phyloP scores from a whole-genome alignment of 2,113 vertebrate genomes.

The Aspidoscelis tigris region DNA sequence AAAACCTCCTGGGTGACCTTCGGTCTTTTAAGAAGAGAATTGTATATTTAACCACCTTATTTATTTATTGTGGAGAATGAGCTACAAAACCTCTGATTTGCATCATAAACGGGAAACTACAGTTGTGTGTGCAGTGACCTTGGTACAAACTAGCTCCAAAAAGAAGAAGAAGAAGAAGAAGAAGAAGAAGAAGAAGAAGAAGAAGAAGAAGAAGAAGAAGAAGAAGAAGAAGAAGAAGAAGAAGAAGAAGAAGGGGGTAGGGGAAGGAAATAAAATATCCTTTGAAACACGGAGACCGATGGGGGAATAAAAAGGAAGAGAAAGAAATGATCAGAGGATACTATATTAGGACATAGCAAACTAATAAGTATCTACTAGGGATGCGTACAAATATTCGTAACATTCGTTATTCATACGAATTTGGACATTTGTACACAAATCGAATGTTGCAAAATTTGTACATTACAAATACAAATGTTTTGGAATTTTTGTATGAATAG shows the following conservation, averaged over 20 bases:
- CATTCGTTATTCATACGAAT: no score
- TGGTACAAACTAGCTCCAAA: constrained; percentile 41
- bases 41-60: constrained; percentile 60
- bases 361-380: constrained; percentile 10
- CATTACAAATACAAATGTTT: no score
- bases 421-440: no score
- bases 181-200: background rate
- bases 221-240: background rate
- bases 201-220: constrained; percentile 30
- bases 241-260: background rate
- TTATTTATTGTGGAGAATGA: constrained; percentile 67
- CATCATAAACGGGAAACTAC: constrained; percentile 59
- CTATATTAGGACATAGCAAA: constrained; percentile 15
- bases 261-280: background rate
- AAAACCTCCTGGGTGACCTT: constrained; percentile 57
- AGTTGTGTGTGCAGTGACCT: constrained; percentile 60
- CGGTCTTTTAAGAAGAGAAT: constrained; percentile 53
- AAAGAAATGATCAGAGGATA: constrained; percentile 12
- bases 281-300: constrained; percentile 23
- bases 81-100: constrained; percentile 66
- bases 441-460: no score
- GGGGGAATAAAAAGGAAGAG: background rate
- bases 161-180: background rate
- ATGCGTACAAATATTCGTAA: no score
- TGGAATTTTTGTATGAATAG: no score